These are phyloP conservation scores for Diabrotica balteata DNA, from an alignment of 2,888 invertebrate genomes.

Conservation along the genomic window DNA sequence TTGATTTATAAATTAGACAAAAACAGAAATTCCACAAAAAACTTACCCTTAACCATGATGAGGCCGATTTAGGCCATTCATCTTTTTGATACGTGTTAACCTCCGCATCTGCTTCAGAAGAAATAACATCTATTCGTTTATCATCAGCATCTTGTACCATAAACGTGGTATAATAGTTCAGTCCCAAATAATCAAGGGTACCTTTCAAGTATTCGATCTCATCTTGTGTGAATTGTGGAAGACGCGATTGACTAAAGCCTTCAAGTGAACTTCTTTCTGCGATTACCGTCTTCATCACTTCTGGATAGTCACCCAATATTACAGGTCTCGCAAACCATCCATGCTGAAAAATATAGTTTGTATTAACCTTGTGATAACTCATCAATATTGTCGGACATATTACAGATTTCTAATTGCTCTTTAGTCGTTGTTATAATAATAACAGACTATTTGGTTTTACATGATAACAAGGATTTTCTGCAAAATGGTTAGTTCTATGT, in stretches of 20 bases:
- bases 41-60: conserved; percentile 27
- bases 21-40: no score
- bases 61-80: conserved; percentile 32
- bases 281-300: conserved; percentile 67
- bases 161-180: conserved; percentile 76
- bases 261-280: conserved; percentile 66
- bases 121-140: conserved; percentile 8
- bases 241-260: conserved; percentile 67
- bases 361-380: no score
- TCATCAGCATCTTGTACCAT: conserved; percentile 53
- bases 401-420: no score
- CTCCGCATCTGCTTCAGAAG: conserved; percentile 29
- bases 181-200: conserved; percentile 75
- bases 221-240: conserved; percentile 67
- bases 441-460: no score
- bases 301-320: conserved; percentile 72
- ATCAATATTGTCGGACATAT: no score
- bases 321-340: conserved; percentile 64
- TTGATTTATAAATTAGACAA: no score
- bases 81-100: conserved; percentile 29
- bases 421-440: no score
- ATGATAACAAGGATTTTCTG: no score
- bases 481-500: no score
- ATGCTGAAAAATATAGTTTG: conserved; percentile 29
- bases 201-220: conserved; percentile 69